Percentiles rank a stretch among this genome's conserved stretches.
Conservation (phyloP, 2,888 invertebrate species). For the Drosophila cracens region DNA sequence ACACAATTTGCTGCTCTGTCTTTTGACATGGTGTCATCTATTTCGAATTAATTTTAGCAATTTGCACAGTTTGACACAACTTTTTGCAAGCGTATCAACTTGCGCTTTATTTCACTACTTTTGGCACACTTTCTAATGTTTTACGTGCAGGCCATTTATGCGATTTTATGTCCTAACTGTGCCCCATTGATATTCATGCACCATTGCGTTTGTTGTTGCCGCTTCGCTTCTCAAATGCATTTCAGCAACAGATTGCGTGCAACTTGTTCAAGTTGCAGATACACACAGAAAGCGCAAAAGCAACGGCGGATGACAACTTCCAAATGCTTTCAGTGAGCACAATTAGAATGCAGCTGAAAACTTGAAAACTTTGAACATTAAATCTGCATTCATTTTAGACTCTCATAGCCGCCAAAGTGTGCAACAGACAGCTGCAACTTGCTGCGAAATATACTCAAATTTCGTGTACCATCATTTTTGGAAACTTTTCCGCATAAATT, state of each 20-base stretch:
- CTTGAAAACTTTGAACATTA: constrained; percentile 53
- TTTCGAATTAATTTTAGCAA: constrained; percentile 74
- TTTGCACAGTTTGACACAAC: constrained; percentile 60
- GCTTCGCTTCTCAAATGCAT: constrained; percentile 46
- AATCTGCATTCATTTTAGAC: constrained; percentile 53
- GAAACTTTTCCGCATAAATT: constrained; percentile 20
- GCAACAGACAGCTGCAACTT: constrained; percentile 41
- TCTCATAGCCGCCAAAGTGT: constrained; percentile 38
- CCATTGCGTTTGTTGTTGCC: constrained; percentile 55
- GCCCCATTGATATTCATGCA: constrained; percentile 61
- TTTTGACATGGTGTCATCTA: constrained; percentile 76
- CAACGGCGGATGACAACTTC: constrained; percentile 41
- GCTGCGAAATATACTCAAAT: constrained; percentile 1
- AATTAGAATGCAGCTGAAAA: constrained; percentile 62
- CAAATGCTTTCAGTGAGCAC: constrained; percentile 70
- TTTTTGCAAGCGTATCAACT: constrained; percentile 45
- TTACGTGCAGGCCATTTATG: constrained; percentile 62
- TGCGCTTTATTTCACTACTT: constrained; percentile 15
- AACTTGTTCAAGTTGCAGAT: constrained; percentile 63
- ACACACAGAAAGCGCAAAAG: constrained; percentile 32
- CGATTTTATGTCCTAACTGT: constrained; percentile 9
- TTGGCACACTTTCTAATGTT: constrained; percentile 60
- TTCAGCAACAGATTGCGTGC: constrained; percentile 70
- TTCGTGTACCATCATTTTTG: not conserved
- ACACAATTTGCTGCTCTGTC: constrained; percentile 53